These are phyloP conservation scores for Mimachlamys varia DNA, from an alignment of 2,888 invertebrate species.

Conservation along the genomic window DNA sequence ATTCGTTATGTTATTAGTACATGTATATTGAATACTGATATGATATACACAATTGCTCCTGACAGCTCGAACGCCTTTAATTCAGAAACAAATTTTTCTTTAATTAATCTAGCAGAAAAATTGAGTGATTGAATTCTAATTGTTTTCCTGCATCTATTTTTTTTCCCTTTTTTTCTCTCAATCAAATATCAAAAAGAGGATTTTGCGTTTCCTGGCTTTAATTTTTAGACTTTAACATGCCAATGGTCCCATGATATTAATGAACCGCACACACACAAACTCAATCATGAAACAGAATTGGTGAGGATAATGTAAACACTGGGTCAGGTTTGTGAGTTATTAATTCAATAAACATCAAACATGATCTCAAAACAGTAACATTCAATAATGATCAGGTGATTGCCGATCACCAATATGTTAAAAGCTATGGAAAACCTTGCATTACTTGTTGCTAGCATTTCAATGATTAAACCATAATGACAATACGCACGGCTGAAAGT, in stretches of 20 bases:
- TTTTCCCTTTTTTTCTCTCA: too few species aligned
- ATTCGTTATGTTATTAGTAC: background rate
- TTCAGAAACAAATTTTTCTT: too few species aligned
- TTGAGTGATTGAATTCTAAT: too few species aligned
- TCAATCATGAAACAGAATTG: background rate
- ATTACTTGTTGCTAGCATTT: background rate
- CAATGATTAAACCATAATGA: too few species aligned
- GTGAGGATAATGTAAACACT: constrained; percentile 26
- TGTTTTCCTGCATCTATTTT: too few species aligned
- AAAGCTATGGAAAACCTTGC: background rate
- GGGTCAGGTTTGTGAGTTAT: background rate
- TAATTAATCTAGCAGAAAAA: too few species aligned
- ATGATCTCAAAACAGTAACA: background rate
- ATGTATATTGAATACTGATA: too few species aligned
- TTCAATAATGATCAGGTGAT: background rate
- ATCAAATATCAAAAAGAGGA: too few species aligned
- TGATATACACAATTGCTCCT: too few species aligned
- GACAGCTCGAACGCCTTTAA: too few species aligned
- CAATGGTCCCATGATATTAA: background rate
- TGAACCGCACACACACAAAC: background rate
- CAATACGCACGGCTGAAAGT: background rate
- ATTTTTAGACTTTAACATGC: background rate
- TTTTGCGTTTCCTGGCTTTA: background rate
- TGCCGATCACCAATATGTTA: background rate
- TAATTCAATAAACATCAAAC: constrained; percentile 24